A percentile compares a stretch with the other conserved stretches of the same genome.
These are phyloP conservation scores for Panopea generosa DNA, from an alignment of 2,888 invertebrate species.

Conservation along the genomic window DNA sequence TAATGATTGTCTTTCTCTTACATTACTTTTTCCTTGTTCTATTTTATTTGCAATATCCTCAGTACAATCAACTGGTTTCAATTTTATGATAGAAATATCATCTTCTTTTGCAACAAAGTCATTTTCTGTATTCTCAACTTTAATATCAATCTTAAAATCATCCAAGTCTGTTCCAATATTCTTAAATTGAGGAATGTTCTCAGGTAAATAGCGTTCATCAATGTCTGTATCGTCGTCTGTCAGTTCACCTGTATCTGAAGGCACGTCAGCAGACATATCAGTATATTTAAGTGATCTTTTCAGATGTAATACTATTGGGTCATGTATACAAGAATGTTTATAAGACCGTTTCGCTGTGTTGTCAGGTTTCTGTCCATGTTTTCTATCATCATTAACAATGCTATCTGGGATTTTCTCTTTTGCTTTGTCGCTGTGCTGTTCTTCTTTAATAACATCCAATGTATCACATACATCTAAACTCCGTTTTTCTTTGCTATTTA, in stretches of 20 bases:
- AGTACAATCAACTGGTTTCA: conserved; percentile 2
- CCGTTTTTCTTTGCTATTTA: not conserved
- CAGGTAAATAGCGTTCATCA: conserved; percentile 27
- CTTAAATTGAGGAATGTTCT: not conserved
- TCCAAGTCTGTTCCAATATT: not conserved
- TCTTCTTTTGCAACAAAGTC: not conserved
- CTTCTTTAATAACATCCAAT: not conserved
- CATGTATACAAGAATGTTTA: not conserved
- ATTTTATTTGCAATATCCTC: no score
- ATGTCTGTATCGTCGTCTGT: conserved; percentile 30
- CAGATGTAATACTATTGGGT: not conserved
- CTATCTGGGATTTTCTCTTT: not conserved
- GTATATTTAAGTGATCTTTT: not conserved
- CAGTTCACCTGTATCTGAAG: not conserved
- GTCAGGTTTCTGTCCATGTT: conserved; percentile 6
- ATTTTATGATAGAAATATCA: conserved; percentile 13
- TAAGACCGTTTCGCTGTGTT: not conserved
- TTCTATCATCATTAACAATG: not conserved
- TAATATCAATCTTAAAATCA: conserved; percentile 16
- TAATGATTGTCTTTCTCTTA: no score
- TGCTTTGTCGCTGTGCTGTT: not conserved
- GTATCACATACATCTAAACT: not conserved
- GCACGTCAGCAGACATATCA: not conserved
- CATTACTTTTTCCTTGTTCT: no score
- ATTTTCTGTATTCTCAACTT: conserved; percentile 27